Percentiles rank a stretch among this genome's conserved stretches.
These are phyloP conservation scores for Phrynocephalus versicolor DNA, from an alignment of 2,113 vertebrate genomes.

Conservation along the genomic window DNA sequence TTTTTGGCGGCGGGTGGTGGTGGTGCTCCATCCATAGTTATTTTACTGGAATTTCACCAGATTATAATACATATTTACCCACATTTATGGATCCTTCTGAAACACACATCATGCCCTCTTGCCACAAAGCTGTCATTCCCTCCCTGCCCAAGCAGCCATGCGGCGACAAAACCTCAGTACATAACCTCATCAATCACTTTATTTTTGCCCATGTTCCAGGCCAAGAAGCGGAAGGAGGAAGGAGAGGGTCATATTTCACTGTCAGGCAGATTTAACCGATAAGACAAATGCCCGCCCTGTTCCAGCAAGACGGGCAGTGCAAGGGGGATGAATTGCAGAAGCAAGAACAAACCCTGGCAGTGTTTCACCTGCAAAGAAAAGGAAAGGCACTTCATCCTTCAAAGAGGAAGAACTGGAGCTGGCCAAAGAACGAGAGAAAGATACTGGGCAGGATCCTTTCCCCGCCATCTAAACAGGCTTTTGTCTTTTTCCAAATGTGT, in stretches of 20 bases:
- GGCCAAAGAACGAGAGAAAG: too few species aligned
- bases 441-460: too few species aligned
- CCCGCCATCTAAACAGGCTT: too few species aligned
- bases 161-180: neutral
- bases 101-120: too few species aligned
- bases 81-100: too few species aligned
- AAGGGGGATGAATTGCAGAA: neutral
- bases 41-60: neutral
- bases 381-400: neutral
- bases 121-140: too few species aligned
- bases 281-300: neutral
- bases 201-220: neutral
- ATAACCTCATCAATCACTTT: neutral
- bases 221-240: neutral
- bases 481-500: too few species aligned
- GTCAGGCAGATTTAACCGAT: neutral
- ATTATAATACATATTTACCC: neutral
- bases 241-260: neutral
- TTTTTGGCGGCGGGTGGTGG: too few species aligned
- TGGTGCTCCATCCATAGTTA: too few species aligned
- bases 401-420: too few species aligned
- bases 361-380: neutral
- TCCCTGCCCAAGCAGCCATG: too few species aligned
- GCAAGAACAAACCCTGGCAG: neutral
- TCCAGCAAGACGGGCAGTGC: neutral